Evolutionary conservation across 2,797 vertebrate genomes (phyloP).

Genomic region (Pseudochaenichthys georgianus): DNA sequence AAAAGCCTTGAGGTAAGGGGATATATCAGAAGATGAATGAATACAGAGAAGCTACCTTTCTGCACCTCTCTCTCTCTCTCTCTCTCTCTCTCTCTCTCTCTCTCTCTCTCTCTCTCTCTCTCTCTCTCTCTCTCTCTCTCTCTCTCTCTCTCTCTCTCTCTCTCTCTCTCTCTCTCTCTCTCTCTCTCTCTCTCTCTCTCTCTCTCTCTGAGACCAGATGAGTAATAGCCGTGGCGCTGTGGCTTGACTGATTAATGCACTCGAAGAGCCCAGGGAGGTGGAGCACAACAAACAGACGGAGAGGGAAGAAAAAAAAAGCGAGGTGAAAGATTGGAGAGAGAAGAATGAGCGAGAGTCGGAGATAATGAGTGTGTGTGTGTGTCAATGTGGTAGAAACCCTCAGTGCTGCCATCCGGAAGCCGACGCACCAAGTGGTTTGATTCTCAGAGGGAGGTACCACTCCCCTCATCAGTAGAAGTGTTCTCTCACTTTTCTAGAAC

Average conservation of each 20-base stretch:
- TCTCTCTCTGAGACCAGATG: slow-evolving; percentile 78
- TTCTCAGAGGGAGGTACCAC: slow-evolving; percentile 57
- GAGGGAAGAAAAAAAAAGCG: slow-evolving; percentile 49
- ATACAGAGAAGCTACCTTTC: slow-evolving; percentile 58
- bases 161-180: slow-evolving; percentile 46
- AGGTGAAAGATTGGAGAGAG: slow-evolving; percentile 47
- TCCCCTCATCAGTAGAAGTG: slow-evolving; percentile 66
- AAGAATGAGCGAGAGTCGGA: slow-evolving; percentile 22
- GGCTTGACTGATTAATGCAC: slow-evolving; percentile 85
- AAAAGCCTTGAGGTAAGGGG: slow-evolving; percentile 70
- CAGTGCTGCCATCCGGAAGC: slow-evolving; percentile 38
- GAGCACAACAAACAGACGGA: slow-evolving; percentile 79
- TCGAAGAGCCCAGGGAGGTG: slow-evolving; percentile 76
- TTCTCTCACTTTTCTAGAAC: slow-evolving; percentile 57
- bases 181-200: slow-evolving; percentile 27
- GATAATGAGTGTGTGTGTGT: slow-evolving; percentile 11
- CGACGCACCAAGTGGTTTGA: slow-evolving; percentile 58
- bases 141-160: slow-evolving; percentile 9
- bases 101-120: slow-evolving; percentile 33
- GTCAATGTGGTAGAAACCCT: slow-evolving; percentile 27
- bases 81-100: slow-evolving; percentile 41
- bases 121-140: too few species aligned
- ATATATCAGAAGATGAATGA: slow-evolving; percentile 76
- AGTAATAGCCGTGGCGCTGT: slow-evolving; percentile 77
- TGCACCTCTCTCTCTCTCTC: slow-evolving; percentile 32